Percentiles rank a stretch among this genome's conserved stretches.
Conservation (phyloP, 2,797 vertebrate species). For the Hirundo rustica region DNA sequence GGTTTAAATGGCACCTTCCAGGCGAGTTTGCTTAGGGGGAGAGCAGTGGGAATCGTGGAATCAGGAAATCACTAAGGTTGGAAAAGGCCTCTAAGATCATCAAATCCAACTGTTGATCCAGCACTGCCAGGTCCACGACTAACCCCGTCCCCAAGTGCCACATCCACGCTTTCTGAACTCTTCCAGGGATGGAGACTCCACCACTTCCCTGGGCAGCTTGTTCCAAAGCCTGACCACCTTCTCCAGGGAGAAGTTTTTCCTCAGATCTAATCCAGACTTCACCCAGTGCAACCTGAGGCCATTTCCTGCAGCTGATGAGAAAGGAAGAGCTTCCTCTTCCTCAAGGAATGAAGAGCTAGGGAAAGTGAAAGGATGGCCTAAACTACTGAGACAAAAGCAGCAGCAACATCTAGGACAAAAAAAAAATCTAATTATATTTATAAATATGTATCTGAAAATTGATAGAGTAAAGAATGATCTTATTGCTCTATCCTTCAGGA, state of each 20-base stretch:
- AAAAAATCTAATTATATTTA: background rate
- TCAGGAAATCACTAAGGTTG: background rate
- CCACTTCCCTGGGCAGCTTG: background rate
- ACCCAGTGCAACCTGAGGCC: background rate
- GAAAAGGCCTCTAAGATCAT: background rate
- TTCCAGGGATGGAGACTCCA: background rate
- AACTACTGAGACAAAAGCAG: background rate
- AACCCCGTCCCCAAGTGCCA: background rate
- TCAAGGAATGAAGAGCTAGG: accelerated
- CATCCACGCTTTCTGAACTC: accelerated
- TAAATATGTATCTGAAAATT: background rate
- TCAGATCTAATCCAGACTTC: background rate
- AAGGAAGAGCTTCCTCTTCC: background rate
- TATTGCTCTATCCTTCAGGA: background rate
- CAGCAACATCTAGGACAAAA: background rate
- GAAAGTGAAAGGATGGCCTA: background rate
- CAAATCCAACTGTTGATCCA: background rate
- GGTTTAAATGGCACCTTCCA: background rate
- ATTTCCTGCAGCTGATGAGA: background rate
- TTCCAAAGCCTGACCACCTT: background rate
- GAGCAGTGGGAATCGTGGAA: background rate
- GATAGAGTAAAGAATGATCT: background rate
- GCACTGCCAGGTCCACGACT: background rate
- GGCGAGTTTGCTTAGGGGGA: background rate
- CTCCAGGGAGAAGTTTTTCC: background rate